Conservation (phyloP, 2,797 vertebrate species). For the Alectoris magna region DNA sequence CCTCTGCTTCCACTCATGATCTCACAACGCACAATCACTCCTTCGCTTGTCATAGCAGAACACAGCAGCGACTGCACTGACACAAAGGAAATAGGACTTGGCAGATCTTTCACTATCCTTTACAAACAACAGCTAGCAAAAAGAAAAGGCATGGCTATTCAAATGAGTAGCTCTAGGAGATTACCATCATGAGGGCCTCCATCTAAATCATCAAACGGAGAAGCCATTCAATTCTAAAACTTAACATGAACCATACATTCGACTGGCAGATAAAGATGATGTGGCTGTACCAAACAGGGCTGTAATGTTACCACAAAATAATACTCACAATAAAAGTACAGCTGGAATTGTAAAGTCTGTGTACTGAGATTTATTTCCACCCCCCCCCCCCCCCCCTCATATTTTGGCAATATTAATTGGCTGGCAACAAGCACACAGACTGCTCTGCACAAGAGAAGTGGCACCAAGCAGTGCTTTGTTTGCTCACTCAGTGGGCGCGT, state of each 20-base stretch:
- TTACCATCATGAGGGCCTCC: not conserved
- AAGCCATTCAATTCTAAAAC: not conserved
- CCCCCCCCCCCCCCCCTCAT: not conserved
- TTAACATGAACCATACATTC: not conserved
- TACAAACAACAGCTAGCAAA: fast-evolving
- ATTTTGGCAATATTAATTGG: not conserved
- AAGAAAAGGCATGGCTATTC: not conserved
- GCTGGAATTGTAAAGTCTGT: not conserved
- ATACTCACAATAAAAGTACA: not conserved
- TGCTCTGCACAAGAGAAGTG: not conserved
- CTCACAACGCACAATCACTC: not conserved
- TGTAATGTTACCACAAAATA: not conserved
- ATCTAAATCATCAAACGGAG: not conserved
- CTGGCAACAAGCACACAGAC: not conserved
- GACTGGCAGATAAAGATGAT: not conserved
- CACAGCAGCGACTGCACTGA: not conserved
- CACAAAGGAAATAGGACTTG: not conserved
- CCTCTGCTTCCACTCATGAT: not conserved
- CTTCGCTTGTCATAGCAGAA: not conserved
- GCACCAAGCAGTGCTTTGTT: not conserved
- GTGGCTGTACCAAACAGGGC: not conserved
- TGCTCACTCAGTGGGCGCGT: not conserved
- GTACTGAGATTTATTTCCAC: not conserved
- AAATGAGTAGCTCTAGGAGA: not conserved
- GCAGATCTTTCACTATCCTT: not conserved